phyloP scores from a whole-genome alignment of 2,888 invertebrate genomes.

The Augiades crinisus region DNA sequence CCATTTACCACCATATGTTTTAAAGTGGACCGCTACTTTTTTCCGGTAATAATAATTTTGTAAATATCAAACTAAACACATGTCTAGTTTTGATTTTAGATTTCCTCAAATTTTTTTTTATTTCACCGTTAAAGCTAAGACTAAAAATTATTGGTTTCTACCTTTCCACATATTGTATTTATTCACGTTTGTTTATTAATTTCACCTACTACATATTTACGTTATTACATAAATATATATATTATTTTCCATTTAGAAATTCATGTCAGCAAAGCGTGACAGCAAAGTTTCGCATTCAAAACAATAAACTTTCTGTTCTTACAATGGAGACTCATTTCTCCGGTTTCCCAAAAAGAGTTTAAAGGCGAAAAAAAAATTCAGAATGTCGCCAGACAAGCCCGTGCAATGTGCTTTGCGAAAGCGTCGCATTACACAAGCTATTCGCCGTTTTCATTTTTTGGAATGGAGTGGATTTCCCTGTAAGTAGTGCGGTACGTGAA shows the following conservation, averaged over 20 bases:
- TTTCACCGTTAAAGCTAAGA: too few relatives aligned
- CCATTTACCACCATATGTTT: too few relatives aligned
- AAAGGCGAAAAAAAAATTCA: slow-evolving; percentile 7
- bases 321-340: slow-evolving; percentile 9
- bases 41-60: too few relatives aligned
- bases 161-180: too few relatives aligned
- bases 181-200: too few relatives aligned
- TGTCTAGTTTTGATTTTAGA: too few relatives aligned
- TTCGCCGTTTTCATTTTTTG: slow-evolving; percentile 2
- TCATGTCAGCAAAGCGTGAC: neutral
- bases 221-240: neutral
- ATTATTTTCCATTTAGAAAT: neutral
- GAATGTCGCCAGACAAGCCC: slow-evolving; percentile 2
- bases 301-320: slow-evolving; percentile 1
- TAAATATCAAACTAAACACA: too few relatives aligned
- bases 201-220: too few relatives aligned
- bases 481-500: too few relatives aligned
- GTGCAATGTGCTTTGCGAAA: slow-evolving; percentile 4
- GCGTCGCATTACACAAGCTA: neutral
- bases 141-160: too few relatives aligned
- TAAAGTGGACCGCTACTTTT: too few relatives aligned
- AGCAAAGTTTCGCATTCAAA: slow-evolving; percentile 4
- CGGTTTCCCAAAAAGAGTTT: slow-evolving; percentile 12
- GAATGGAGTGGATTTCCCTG: neutral
- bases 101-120: too few relatives aligned